Percentiles rank a stretch among this genome's conserved stretches.
These are phyloP conservation scores for Margarornis squamiger DNA, from an alignment of 2,797 vertebrate genomes.

Conservation along the genomic window DNA sequence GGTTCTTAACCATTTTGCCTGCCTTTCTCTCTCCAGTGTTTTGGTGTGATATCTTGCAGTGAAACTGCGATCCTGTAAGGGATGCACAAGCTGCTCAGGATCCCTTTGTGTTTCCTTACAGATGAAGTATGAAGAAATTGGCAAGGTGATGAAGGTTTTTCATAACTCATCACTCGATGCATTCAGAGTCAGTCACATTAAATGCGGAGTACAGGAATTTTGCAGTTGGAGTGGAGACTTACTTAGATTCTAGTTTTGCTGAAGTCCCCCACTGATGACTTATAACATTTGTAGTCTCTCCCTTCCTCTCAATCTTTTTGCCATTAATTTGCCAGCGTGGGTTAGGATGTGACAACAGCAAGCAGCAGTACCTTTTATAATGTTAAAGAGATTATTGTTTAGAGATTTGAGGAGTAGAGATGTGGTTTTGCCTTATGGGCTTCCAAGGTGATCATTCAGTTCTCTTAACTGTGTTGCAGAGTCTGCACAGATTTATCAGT, in stretches of 20 bases:
- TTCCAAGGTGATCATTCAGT: slow-evolving; percentile 42
- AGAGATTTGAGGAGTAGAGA: background rate
- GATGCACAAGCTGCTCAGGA: background rate
- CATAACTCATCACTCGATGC: background rate
- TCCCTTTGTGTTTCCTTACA: slow-evolving; percentile 9
- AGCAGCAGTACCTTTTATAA: slow-evolving; percentile 19
- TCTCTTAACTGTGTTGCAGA: background rate
- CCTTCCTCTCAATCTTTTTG: background rate
- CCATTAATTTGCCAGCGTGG: background rate
- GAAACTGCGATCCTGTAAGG: background rate
- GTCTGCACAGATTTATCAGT: background rate
- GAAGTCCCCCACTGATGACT: background rate
- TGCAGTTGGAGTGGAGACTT: background rate
- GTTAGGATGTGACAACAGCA: background rate
- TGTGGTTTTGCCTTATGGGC: background rate
- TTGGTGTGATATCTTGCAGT: background rate
- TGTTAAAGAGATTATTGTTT: slow-evolving; percentile 37
- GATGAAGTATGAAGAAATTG: background rate
- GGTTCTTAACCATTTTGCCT: background rate
- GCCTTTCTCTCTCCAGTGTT: slow-evolving; percentile 3
- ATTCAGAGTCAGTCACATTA: background rate
- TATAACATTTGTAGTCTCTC: background rate
- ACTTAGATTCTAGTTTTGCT: background rate
- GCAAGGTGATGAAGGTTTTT: background rate
- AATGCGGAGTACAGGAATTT: background rate